These are phyloP conservation scores for Gobio occitaniae DNA, from an alignment of 2,797 vertebrate genomes.

Conservation along the genomic window DNA sequence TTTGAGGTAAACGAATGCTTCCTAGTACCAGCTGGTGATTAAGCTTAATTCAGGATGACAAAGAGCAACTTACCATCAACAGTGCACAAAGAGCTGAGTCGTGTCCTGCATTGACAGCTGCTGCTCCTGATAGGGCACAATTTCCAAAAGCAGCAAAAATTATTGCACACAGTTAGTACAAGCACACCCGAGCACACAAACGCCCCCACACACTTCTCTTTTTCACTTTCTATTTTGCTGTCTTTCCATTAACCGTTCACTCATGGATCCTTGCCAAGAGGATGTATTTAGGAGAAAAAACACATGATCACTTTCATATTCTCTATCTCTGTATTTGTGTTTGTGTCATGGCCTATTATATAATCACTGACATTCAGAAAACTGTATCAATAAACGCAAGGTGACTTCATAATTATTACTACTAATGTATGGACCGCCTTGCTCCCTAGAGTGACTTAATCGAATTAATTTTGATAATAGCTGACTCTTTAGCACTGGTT, in stretches of 20 bases:
- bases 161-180: slow-evolving; percentile 8
- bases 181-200: slow-evolving; percentile 11
- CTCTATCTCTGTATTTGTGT: slow-evolving; percentile 19
- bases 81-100: slow-evolving; percentile 23
- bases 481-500: not conserved
- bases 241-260: slow-evolving; percentile 15
- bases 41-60: not conserved
- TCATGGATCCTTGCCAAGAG: slow-evolving; percentile 15
- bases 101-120: slow-evolving; percentile 37
- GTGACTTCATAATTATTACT: not conserved
- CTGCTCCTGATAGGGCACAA: slow-evolving; percentile 50
- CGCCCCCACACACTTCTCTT: slow-evolving; percentile 8
- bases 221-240: slow-evolving; percentile 40
- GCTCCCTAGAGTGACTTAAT: not conserved
- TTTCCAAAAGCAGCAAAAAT: slow-evolving; percentile 49
- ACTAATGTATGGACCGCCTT: not conserved
- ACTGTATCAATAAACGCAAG: not conserved
- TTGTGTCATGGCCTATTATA: not conserved
- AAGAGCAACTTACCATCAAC: slow-evolving; percentile 30
- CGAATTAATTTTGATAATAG: not conserved
- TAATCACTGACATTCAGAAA: not conserved
- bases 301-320: not conserved
- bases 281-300: slow-evolving; percentile 2
- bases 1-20: slow-evolving; percentile 1
- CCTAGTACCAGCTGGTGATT: slow-evolving; percentile 22